Base-by-base conservation (phyloP, 1,140 invertebrate genomes). In the Oppia nitens region DNA sequence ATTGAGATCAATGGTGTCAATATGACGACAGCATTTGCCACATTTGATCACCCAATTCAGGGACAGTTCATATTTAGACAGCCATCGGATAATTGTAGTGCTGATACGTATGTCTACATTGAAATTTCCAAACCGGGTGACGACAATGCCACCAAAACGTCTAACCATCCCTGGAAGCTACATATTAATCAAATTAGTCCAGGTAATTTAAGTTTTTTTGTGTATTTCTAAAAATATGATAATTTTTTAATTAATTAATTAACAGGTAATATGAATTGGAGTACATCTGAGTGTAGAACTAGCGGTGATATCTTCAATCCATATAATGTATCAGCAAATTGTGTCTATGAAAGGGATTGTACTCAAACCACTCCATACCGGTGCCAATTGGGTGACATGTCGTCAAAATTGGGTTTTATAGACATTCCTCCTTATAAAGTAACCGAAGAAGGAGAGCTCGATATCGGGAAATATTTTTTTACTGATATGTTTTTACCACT, bases 301-400 rank as follows among this genome's bases (percentile, higher is more conserved):
- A 78, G 85, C 9, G 86, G 84, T 17, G 65, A 70, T 11, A 75
- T 84, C 55, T 90, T 77, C 66, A 89, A 94, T 74, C 88, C 89
- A 0, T 82, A 82, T 64, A 81, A 82, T 63, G 80, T 90, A 14
- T 64, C 64, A 27, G 54, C 65, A 1, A 63, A 64, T 26, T 65
- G 65, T 47, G 60, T 59, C 14, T 61, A 66, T 59, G 17, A 51
- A 26, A 55, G 64, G n/a, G 64, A 68, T 47, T 73, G 72, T 64
- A 64, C 45, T 12, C 24, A 61, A 2, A 47, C 61, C 4, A 85
- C 88, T 66, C 88, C 87, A 0, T 69, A 92, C 24, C 74, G 89
- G 4, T 96, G 92, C 72, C 85, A 92, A 67, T 82, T 92, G 3
- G 92, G 91, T 0, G 92, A 96, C 71, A 71, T 92, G 53, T 86